Evolutionary conservation across 2,888 invertebrate genomes (phyloP), one percentile per base, ranked within the genome.

Genomic region (Euplexia lucipara): DNA sequence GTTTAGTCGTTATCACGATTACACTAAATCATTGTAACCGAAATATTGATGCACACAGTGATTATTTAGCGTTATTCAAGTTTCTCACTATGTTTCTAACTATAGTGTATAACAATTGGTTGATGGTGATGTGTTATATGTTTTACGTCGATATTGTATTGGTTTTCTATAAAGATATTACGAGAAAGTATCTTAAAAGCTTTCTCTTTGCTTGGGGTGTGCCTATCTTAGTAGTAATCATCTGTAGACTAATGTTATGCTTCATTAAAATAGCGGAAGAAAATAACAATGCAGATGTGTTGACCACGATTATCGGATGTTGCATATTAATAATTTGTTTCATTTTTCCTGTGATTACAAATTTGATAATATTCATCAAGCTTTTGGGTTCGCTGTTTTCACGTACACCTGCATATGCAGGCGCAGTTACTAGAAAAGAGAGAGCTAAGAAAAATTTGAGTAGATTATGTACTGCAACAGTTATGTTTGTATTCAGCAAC

Each of bases 111-210:
- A 65, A 47, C 34, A 70, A 67, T 22, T 70, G 67, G 57, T 34
- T 70, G 26, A 18, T 74, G 12, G 47, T 70, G 1, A 52, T 70
- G 41, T 58, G 52, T 44, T 74, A 44, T 7, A 74, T 73, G 35
- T 70, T 70, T 34, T 70, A 70, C 20, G 30, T 67, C 3, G 70
- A 70, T 48, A 20, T 74, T 10, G 70, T 66, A 0, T 66, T 67
- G 58, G 74, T 70, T 34, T 70, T 70, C 20, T 14, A 14, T 9
- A 37, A n/a, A 16, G 6, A 58, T 26, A 22, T 66, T 4, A 20
- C 41, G 8, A 42, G 47, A 9, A 70, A 48, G 22, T 74, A 70
- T 58, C 41, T 70, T 4, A 74, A 67, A 41, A 70, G 74, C 7
- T 48, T 37, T 14, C 10, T 70, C 6, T 70, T 70, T 39, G 67